Evolutionary conservation across 2,113 vertebrate genomes (phyloP), one percentile per base, ranked within the genome.

Genomic region (Sclerurus mexicanus): DNA sequence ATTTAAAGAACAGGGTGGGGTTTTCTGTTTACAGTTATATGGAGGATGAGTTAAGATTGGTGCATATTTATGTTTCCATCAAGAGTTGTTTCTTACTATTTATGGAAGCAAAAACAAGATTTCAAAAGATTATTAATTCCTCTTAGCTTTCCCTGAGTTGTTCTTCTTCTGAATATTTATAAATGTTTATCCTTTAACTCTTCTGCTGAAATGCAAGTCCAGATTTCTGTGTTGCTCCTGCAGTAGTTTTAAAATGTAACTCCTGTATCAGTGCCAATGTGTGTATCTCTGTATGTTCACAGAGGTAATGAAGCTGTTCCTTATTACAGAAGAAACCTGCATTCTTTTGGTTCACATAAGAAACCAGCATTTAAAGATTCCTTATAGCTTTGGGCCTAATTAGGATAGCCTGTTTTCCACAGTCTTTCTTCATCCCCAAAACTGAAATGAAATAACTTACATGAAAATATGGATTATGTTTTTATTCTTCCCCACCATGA

Each of bases 31-130:
- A 33, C 4, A 59, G 8, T 71, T 88, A 10, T 4, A 30, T 89
- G 53, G 55, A 59, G 18, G 18, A 47, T 87, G 64, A 71, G 35
- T 84, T 91, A 74, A 81, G 63, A 75, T 67, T 42, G 64, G 30
- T 84, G 66, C 77, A 21, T 71, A 42, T 85, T 94, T 78, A 28
- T 47, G 35, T 78, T 92, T 94, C 81, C 27, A 5, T 87, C 39
- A 82, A 63, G 17, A 73, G 40, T 39, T 76, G 24, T 84, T 84
- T 77, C 40, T 25, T 80, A 27, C 63, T 90, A 6, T 81, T 91
- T 94, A 81, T 87, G 85, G 81, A 93, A 93, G 27, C 81, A 77
- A 60, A 92, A 73, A 23, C 46, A 79, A 72, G 25, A 67, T 90
- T 79, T 69, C 50, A 33, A 25, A 73, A 78, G 12, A 11, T 30